Percentiles rank a stretch among this genome's conserved stretches.
These are phyloP conservation scores for Bradypodion ventrale DNA, from an alignment of 2,797 vertebrate species.

Conservation along the genomic window DNA sequence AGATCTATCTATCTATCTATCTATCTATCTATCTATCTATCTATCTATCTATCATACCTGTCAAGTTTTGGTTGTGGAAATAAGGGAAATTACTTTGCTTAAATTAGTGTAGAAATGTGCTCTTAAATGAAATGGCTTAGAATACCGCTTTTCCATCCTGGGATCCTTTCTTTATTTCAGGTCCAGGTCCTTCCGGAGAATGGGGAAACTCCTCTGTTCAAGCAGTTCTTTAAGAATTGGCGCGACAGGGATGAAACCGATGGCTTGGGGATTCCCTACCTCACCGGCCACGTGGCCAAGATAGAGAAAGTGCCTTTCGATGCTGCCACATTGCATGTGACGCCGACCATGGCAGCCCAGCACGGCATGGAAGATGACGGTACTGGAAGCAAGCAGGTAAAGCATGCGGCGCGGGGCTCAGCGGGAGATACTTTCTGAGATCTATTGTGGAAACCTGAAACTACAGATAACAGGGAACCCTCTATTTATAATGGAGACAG, in stretches of 20 bases:
- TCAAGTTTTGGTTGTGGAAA: too few species aligned
- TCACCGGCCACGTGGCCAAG: constrained; percentile 91
- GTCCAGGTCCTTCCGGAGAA: constrained; percentile 92
- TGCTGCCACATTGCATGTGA: constrained; percentile 86
- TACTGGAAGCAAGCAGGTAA: constrained; percentile 89
- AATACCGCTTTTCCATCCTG: not conserved
- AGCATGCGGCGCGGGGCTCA: rapidly evolving
- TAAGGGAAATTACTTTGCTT: too few species aligned
- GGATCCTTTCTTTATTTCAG: constrained; percentile 55
- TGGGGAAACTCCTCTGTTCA: constrained; percentile 96
- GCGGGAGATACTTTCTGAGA: too few species aligned
- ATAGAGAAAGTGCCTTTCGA: constrained; percentile 93
- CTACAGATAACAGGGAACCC: too few species aligned
- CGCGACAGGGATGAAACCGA: constrained; percentile 89
- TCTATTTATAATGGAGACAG: too few species aligned
- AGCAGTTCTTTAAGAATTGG: constrained; percentile 99
- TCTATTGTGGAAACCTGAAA: too few species aligned
- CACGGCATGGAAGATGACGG: constrained; percentile 96
- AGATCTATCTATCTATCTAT: too few species aligned
- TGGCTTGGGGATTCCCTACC: constrained; percentile 87
- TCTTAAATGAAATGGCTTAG: too few species aligned
- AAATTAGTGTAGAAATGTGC: not conserved
- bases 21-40: too few species aligned
- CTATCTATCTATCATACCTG: too few species aligned
- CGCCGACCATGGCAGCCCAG: constrained; percentile 93